Conservation (phyloP, 1,140 invertebrate genomes). For the Drosophila watanabei region DNA sequence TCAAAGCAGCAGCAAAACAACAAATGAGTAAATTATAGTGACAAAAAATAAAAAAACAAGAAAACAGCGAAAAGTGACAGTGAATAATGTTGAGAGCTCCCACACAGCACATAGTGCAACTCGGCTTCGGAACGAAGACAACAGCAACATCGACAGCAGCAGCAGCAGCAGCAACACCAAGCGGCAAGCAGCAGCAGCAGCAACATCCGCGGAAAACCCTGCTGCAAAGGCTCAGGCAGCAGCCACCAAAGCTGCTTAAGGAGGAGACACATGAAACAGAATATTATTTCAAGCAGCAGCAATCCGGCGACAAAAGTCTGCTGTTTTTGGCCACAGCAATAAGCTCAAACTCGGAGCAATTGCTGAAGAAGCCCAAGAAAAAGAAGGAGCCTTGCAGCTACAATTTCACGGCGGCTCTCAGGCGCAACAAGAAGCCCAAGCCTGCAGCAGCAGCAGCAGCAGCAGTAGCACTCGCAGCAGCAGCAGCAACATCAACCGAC, state of each 20-base stretch:
- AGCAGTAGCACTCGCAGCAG: slow-evolving; percentile 1
- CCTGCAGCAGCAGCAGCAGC: slow-evolving; percentile 17
- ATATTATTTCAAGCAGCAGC: slow-evolving; percentile 64
- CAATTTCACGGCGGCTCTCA: slow-evolving; percentile 64
- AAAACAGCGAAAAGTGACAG: slow-evolving; percentile 71
- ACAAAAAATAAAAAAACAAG: slow-evolving; percentile 32
- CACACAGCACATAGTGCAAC: slow-evolving; percentile 81
- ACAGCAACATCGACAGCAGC: slow-evolving; percentile 21
- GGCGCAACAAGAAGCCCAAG: slow-evolving; percentile 73
- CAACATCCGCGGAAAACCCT: slow-evolving; percentile 53
- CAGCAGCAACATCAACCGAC: slow-evolving; percentile 35
- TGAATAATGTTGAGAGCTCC: slow-evolving; percentile 84
- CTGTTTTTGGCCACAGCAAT: slow-evolving; percentile 52
- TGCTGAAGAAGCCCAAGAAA: slow-evolving; percentile 58
- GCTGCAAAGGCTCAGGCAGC: slow-evolving; percentile 68
- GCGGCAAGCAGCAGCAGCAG: slow-evolving; percentile 23
- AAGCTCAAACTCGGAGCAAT: slow-evolving; percentile 27
- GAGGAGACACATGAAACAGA: slow-evolving; percentile 46
- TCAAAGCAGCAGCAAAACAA: not conserved
- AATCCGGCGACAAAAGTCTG: slow-evolving; percentile 56
- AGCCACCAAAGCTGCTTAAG: slow-evolving; percentile 53
- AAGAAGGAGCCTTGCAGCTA: slow-evolving; percentile 70
- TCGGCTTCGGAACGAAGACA: slow-evolving; percentile 67
- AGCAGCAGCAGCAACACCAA: slow-evolving; percentile 14
- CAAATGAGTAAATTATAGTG: slow-evolving; percentile 39